Percentiles rank a stretch among this genome's conserved stretches.
Conservation (phyloP, 2,113 vertebrate genomes). For the Stercorarius parasiticus region DNA sequence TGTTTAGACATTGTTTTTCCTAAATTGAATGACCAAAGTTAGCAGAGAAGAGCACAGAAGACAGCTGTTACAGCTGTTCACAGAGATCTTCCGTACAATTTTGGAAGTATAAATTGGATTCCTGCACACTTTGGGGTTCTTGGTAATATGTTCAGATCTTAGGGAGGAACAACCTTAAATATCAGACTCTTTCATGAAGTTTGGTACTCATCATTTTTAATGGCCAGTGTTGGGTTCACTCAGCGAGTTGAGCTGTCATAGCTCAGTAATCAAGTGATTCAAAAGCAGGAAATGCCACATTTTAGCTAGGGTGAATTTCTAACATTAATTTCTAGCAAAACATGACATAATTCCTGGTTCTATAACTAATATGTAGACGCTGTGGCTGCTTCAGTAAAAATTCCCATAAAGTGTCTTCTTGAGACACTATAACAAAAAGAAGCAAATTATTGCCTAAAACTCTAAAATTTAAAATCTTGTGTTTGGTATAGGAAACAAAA, state of each 20-base stretch:
- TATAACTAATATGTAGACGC: background rate
- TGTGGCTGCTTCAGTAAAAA: background rate
- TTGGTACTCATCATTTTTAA: background rate
- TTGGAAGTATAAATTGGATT: background rate
- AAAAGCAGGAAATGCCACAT: background rate
- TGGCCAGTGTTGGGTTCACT: background rate
- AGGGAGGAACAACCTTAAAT: background rate
- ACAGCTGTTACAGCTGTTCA: background rate
- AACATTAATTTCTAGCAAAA: background rate
- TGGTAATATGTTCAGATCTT: fast-evolving
- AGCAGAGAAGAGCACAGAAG: background rate
- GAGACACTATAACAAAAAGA: background rate
- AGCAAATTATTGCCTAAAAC: background rate
- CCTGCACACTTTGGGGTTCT: background rate
- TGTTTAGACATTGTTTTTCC: background rate
- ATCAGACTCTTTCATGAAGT: background rate
- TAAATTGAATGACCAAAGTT: background rate
- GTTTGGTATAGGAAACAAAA: background rate
- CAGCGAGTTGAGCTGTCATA: background rate
- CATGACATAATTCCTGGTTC: background rate
- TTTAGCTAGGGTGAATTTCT: background rate
- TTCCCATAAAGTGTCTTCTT: background rate
- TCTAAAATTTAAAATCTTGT: background rate
- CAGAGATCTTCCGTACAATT: background rate
- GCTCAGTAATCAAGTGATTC: background rate